These are phyloP conservation scores for Drosophila tropicalis DNA, from an alignment of 1,140 invertebrate species.

Conservation along the genomic window DNA sequence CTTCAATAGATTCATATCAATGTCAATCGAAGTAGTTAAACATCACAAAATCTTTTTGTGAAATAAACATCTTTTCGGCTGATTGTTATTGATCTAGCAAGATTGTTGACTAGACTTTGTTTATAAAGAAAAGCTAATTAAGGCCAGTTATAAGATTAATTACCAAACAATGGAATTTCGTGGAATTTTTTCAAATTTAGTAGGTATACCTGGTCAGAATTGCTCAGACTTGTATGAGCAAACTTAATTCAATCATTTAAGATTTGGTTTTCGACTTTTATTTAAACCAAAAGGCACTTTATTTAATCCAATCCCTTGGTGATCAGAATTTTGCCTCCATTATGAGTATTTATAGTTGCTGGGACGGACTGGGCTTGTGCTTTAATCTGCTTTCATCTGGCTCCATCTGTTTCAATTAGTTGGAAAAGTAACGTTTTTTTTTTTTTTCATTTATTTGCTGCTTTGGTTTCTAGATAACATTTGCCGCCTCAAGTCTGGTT, in stretches of 20 bases:
- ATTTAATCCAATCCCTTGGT: too few relatives aligned
- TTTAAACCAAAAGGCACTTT: too few relatives aligned
- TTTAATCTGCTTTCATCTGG: conserved; percentile 33
- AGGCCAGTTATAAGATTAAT: background rate
- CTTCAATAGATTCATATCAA: background rate
- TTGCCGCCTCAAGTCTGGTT: conserved; percentile 1
- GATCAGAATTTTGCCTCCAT: background rate
- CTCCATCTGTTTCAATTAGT: conserved; percentile 46
- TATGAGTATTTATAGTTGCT: background rate
- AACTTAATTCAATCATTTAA: too few relatives aligned
- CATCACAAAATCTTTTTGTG: background rate
- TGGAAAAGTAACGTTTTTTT: background rate
- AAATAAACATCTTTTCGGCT: background rate
- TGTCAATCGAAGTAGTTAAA: background rate
- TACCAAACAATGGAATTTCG: too few relatives aligned
- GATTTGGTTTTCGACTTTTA: too few relatives aligned
- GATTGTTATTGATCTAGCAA: background rate
- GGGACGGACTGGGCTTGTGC: background rate
- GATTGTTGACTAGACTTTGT: background rate
- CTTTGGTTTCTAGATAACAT: background rate
- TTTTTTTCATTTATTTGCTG: conserved; percentile 2
- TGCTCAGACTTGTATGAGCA: too few relatives aligned
- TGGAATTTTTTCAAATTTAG: too few relatives aligned
- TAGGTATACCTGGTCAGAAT: too few relatives aligned
- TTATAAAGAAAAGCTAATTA: background rate